Base-by-base conservation (phyloP, 1,140 invertebrate species). In the Zophobas morio region DNA sequence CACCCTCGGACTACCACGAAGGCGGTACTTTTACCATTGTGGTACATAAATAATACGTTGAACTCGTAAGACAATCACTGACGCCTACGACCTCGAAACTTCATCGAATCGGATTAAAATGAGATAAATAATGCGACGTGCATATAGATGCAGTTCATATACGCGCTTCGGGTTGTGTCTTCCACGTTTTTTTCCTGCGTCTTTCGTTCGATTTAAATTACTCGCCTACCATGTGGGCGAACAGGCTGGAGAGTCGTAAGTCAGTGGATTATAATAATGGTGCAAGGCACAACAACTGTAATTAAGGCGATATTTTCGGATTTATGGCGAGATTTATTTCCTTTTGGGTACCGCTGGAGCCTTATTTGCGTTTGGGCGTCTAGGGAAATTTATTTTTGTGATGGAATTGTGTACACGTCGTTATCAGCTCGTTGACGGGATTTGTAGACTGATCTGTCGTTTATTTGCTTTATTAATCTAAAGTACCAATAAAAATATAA, bases 31-130 rank as follows among this genome's bases (percentile, higher is more conserved):
- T 20, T 20, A 51, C 49, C 49, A 51, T 51, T 51, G 20, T 6
- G 6, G n/a, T 51, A 20, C 49, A 51, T 51, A 51, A 51, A 51
- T 51, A 51, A 51, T 51, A 63, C 60, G 60, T 66, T 66, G 60
- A 66, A 66, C 60, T 66, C 39, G 4, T 20, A 66, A 66, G 57
- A 66, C 60, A 66, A 66, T 66, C 60, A 42, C 60, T 6, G 39
- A 66, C 60, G 60, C 60, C 60, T 66, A 66, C 60, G 56, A 60
- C 3, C 3, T 57, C 1, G 34, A 35, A 57, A n/a, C 54, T 57
- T 57, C 54, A 57, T 34, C 37, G 34, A 6, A 39, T 51, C 49
- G 49, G 49, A 51, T 20, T 51, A 20, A 51, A 51, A 51, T 20
- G 49, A 51, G 49, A 51, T 51, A 20, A 51, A 51, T 51, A 20